phyloP scores from a whole-genome alignment of 2,113 vertebrate genomes.

The Gasterosteus nipponicus region DNA sequence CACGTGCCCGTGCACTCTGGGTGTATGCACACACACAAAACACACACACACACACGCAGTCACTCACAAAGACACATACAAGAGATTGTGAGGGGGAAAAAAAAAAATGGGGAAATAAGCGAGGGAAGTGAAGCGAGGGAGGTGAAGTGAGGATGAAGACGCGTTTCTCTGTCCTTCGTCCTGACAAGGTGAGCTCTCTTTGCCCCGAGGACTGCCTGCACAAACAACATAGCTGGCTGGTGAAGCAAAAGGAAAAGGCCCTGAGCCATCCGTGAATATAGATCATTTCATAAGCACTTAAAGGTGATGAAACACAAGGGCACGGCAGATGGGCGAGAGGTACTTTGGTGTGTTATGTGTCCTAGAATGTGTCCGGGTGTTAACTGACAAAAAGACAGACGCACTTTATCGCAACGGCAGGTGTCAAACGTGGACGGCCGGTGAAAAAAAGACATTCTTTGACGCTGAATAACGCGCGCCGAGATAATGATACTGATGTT shows the following conservation, averaged over 20 bases:
- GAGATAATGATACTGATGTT: constrained; percentile 23
- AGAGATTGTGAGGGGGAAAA: constrained; percentile 1
- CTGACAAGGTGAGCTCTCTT: constrained; percentile 69
- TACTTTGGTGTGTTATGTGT: constrained; percentile 32
- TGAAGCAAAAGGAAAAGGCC: constrained; percentile 73
- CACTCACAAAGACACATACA: background rate
- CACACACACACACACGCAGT: background rate
- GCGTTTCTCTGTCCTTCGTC: constrained; percentile 55
- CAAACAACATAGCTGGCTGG: constrained; percentile 71
- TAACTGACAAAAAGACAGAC: constrained; percentile 58
- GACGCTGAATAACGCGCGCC: constrained; percentile 23
- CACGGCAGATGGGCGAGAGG: constrained; percentile 68
- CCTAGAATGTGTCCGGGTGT: constrained; percentile 44
- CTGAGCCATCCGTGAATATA: constrained; percentile 70
- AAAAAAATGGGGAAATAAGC: background rate
- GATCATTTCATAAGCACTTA: constrained; percentile 81
- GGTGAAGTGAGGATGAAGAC: constrained; percentile 23
- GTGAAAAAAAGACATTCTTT: constrained; percentile 43
- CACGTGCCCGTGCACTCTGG: constrained; percentile 76
- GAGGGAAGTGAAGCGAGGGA: constrained; percentile 6
- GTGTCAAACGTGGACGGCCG: constrained; percentile 52
- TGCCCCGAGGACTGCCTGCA: constrained; percentile 61
- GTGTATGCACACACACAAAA: constrained; percentile 28
- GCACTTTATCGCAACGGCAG: constrained; percentile 40
- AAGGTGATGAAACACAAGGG: constrained; percentile 79